These are phyloP conservation scores for Clarias pachynema DNA, from an alignment of 2,797 vertebrate species.

Conservation along the genomic window DNA sequence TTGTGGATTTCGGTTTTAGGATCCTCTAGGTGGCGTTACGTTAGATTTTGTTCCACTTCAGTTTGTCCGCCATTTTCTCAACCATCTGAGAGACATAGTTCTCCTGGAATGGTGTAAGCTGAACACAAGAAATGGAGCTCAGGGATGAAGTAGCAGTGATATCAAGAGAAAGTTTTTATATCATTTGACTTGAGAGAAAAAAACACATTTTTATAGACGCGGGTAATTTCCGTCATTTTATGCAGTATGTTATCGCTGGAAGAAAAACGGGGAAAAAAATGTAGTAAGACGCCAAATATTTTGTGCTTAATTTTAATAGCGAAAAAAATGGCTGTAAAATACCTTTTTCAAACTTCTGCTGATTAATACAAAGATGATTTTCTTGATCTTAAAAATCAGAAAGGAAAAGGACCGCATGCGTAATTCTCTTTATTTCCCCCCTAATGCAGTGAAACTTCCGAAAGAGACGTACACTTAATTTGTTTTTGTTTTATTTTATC, in stretches of 20 bases:
- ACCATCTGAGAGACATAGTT: conserved; percentile 39
- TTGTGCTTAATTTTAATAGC: not conserved
- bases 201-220: not conserved
- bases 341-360: not conserved
- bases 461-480: not conserved
- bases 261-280: not conserved
- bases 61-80: conserved; percentile 66
- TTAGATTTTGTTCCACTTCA: conserved; percentile 44
- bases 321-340: not conserved
- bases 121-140: conserved; percentile 53
- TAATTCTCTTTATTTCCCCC: not conserved
- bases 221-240: not conserved
- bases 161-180: not conserved
- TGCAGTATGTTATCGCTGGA: not conserved
- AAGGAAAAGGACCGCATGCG: not conserved
- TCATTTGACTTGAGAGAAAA: not conserved
- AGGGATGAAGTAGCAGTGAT: conserved; percentile 26
- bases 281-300: not conserved
- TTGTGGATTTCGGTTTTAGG: conserved; percentile 5
- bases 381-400: not conserved
- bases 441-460: not conserved
- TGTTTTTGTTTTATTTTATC: not conserved
- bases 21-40: conserved; percentile 63
- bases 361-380: not conserved
- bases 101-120: conserved; percentile 51